Evolutionary conservation across 2,797 vertebrate species (phyloP).

Genomic region (Limosa lapponica): DNA sequence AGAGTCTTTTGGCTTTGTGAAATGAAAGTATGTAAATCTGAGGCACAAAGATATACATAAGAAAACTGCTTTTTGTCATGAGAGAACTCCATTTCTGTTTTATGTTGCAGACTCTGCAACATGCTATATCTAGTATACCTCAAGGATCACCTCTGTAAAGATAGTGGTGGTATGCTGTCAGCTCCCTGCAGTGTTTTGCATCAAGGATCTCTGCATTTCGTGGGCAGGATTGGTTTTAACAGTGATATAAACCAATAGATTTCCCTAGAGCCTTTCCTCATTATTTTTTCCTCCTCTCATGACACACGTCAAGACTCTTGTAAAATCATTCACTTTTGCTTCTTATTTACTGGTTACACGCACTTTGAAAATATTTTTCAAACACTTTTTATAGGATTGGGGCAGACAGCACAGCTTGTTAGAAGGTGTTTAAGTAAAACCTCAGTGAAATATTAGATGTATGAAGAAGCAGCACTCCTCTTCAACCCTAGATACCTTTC

Average conservation of each 20-base stretch:
- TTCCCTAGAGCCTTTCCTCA: neutral
- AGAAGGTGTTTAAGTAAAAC: neutral
- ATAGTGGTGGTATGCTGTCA: neutral
- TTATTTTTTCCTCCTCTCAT: neutral
- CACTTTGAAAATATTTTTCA: neutral
- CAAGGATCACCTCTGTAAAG: neutral
- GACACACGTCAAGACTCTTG: neutral
- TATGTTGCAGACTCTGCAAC: neutral
- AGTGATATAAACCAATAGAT: neutral
- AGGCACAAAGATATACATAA: neutral
- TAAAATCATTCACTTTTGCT: neutral
- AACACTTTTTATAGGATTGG: neutral
- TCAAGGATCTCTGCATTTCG: neutral
- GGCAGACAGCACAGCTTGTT: neutral
- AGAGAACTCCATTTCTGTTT: neutral
- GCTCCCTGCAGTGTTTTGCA: neutral
- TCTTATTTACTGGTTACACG: neutral
- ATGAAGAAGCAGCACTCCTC: neutral
- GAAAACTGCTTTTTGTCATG: neutral
- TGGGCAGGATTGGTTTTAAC: neutral
- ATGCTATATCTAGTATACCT: neutral
- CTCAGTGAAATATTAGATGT: neutral
- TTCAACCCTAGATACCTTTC: neutral
- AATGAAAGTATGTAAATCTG: neutral
- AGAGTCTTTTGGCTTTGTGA: neutral